These are phyloP conservation scores for Apamea monoglypha DNA, from an alignment of 2,888 invertebrate species.

Conservation along the genomic window DNA sequence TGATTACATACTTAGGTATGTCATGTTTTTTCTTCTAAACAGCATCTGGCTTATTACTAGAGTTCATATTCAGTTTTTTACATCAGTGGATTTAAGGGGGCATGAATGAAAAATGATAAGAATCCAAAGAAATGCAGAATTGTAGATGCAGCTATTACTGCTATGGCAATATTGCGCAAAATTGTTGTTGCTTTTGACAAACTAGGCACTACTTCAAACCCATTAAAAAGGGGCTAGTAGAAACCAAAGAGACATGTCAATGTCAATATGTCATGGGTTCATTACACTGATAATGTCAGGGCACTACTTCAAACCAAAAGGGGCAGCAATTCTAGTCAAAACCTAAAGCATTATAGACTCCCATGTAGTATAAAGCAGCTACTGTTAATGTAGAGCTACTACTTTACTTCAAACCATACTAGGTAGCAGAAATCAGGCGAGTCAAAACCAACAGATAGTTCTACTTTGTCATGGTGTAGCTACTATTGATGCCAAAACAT, in stretches of 20 bases:
- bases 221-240: neutral
- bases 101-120: neutral
- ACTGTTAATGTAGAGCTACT: neutral
- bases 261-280: neutral
- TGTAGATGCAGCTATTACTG: neutral
- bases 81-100: neutral
- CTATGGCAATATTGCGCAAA: neutral
- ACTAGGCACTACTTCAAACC: neutral
- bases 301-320: neutral
- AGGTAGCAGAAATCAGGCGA: neutral
- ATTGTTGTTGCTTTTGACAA: neutral
- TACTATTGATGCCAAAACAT: constrained; percentile 8
- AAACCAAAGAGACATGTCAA: neutral
- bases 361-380: neutral
- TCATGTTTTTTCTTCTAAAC: constrained; percentile 8
- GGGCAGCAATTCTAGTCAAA: neutral
- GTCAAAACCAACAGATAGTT: neutral
- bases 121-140: neutral
- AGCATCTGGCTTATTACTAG: constrained; percentile 13
- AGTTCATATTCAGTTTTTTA: constrained; percentile 19
- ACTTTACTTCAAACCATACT: neutral
- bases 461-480: neutral
- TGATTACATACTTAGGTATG: constrained; percentile 25
- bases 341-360: neutral
- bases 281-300: neutral